Evolutionary conservation across 2,113 vertebrate species (phyloP), one percentile per base, ranked within the genome.

Genomic region (Dromiciops gliroides): DNA sequence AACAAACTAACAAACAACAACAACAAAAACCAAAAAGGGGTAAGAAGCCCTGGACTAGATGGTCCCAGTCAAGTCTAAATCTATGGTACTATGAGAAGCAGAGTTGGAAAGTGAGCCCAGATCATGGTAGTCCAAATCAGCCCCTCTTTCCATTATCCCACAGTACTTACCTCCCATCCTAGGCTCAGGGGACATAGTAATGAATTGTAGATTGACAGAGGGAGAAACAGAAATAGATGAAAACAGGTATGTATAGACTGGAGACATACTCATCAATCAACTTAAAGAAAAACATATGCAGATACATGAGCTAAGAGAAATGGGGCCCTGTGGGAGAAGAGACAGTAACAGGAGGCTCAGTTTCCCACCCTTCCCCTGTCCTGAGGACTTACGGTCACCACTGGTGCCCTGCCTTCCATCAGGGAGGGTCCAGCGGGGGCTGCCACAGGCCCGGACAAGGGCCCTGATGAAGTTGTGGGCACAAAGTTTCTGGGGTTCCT

Each of bases 391-490:
- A 97, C 97, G 75, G 89, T 97, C 92, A 9, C 90, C 19, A 0
- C 67, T 51, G 0, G 91, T 44, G 50, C 5, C 89, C 0, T 24
- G 90, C 47, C 50, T 23, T 11, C 47, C 3, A 0, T 50, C 26
- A 28, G 96, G 92, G 0, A 51, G 47, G 89, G 97, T 90, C 97
- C 97, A 98, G 90, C 91, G 94, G 0, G 97, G 97, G 14, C 96
- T 93, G 1, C 97, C 97, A 7, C 97, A 98, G 44, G 89, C 44
- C 4, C 50, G 93, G 95, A 97, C 97, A 2, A 98, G 90, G 4
- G 75, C n/a, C 0, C 97, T 96, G 51, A 96, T 75, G 3, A 98
- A 93, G 90, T 89, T 92, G 94, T 90, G 96, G 37, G 97, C 97
- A 3, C 97, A 97, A 10, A 97, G 91, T 47, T 91, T 93, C 88